phyloP scores from a whole-genome alignment of 2,113 vertebrate species.

The Ceyx melanurus region DNA sequence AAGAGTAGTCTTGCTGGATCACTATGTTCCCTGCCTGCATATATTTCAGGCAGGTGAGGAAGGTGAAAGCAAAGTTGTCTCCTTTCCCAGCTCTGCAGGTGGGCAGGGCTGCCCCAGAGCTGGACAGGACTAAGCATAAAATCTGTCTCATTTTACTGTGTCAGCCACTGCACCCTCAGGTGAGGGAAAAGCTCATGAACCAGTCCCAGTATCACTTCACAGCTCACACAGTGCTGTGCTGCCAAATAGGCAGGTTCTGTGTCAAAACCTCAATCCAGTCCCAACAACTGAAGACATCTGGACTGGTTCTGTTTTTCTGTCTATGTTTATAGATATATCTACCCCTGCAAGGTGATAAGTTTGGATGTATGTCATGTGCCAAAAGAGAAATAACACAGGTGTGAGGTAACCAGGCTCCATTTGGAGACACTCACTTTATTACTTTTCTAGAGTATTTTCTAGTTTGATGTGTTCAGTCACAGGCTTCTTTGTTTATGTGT shows the following conservation, averaged over 20 bases:
- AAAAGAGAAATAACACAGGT: background rate
- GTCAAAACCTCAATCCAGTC: background rate
- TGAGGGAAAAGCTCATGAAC: background rate
- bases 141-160: rapidly evolving
- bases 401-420: background rate
- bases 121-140: background rate
- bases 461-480: background rate
- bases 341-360: background rate
- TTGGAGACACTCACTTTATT: background rate
- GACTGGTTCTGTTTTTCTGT: background rate
- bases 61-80: background rate
- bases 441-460: background rate
- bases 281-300: background rate
- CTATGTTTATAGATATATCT: background rate
- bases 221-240: background rate
- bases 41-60: background rate
- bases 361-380: background rate
- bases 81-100: background rate
- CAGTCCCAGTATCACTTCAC: background rate
- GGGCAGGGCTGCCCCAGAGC: background rate
- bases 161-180: background rate
- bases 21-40: background rate
- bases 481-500: conserved; percentile 33
- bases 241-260: background rate
- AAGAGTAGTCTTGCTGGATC: background rate